Conservation (phyloP, 2,113 vertebrate species). For the Crocuta crocuta region DNA sequence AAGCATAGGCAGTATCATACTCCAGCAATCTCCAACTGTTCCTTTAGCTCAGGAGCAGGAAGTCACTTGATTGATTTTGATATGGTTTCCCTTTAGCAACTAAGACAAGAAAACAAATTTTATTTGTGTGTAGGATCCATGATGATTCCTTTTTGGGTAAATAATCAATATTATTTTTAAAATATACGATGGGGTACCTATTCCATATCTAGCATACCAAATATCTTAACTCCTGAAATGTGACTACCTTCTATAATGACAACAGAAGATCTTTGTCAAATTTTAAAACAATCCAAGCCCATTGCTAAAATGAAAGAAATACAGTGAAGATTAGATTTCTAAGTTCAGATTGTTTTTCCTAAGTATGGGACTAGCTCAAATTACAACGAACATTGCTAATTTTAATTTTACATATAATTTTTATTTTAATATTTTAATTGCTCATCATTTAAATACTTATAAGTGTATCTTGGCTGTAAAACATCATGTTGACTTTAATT, state of each 20-base stretch:
- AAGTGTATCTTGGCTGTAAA: neutral
- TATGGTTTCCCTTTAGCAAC: neutral
- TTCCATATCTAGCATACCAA: slow-evolving; percentile 7
- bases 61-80: neutral
- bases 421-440: neutral
- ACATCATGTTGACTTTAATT: slow-evolving; percentile 16
- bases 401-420: neutral
- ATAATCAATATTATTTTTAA: neutral
- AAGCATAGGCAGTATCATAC: neutral
- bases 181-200: neutral
- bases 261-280: neutral
- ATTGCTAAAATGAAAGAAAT: slow-evolving; percentile 33
- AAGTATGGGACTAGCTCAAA: neutral
- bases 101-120: neutral
- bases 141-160: neutral
- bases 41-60: neutral
- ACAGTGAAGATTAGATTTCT: neutral
- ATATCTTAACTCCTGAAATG: neutral
- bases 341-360: neutral
- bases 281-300: neutral
- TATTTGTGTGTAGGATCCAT: neutral
- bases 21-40: neutral
- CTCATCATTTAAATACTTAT: neutral
- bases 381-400: neutral
- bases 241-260: neutral